Percentiles rank a stretch among this genome's conserved stretches.
phyloP scores from a whole-genome alignment of 1,140 invertebrate species.

The Eueides isabella region DNA sequence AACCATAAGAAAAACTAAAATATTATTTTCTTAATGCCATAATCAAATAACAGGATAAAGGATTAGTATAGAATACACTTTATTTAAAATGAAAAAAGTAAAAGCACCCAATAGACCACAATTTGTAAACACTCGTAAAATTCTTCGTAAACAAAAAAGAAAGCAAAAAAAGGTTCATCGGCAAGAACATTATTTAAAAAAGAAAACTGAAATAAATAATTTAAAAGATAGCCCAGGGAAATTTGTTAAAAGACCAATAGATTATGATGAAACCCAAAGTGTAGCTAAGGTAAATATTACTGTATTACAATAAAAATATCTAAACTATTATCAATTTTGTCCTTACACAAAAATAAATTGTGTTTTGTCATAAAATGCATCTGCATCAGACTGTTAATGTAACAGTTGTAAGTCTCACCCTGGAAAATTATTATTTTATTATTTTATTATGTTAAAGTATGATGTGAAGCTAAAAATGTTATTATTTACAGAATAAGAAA shows the following conservation, averaged over 20 bases:
- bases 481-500: constrained; percentile 53
- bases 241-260: constrained; percentile 64
- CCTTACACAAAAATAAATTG: too few species aligned
- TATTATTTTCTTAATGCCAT: background rate
- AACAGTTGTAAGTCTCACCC: too few species aligned
- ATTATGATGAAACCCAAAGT: constrained; percentile 19
- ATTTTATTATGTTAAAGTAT: too few species aligned
- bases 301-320: too few species aligned
- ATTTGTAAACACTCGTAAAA: constrained; percentile 64
- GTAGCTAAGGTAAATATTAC: constrained; percentile 48
- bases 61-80: background rate
- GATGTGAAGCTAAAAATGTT: background rate
- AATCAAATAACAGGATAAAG: too few species aligned
- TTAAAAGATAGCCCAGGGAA: constrained; percentile 47
- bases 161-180: constrained; percentile 67
- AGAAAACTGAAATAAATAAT: constrained; percentile 50
- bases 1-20: background rate
- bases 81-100: constrained; percentile 58
- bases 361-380: too few species aligned
- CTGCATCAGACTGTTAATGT: too few species aligned
- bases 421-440: too few species aligned
- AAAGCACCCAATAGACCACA: constrained; percentile 46
- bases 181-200: constrained; percentile 68
- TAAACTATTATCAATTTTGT: too few species aligned
- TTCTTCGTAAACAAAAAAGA: constrained; percentile 66